phyloP scores from a whole-genome alignment of 2,888 invertebrate species.

The Euplagia quadripunctaria region DNA sequence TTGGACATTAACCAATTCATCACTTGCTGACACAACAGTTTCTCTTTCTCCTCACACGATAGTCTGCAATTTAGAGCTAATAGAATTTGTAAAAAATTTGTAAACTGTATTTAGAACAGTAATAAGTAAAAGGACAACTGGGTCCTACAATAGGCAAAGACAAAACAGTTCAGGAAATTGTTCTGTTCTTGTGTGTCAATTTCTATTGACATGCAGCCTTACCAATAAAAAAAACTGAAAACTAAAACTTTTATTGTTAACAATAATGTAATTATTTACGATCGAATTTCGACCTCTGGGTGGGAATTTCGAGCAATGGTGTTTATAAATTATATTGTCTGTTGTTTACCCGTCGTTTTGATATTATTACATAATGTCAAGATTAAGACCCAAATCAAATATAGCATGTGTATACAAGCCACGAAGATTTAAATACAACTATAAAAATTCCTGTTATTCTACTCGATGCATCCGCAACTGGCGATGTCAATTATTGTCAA shows the following conservation, averaged over 20 bases:
- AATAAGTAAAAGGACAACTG: no score
- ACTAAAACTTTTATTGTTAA: no score
- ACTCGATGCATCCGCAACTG: slow-evolving; percentile 1
- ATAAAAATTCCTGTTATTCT: not conserved
- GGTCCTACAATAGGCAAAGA: no score
- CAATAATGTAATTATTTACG: not conserved
- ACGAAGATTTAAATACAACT: not conserved
- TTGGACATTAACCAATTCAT: not conserved
- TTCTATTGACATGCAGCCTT: no score
- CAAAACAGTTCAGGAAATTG: no score
- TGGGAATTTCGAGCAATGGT: no score
- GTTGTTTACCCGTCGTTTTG: not conserved
- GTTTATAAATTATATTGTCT: not conserved
- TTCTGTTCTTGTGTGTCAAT: no score
- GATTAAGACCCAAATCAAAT: not conserved
- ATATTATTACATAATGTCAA: not conserved
- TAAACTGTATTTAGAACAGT: no score
- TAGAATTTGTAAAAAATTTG: no score
- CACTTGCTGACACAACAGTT: not conserved
- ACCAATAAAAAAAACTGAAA: no score
- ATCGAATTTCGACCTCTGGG: no score
- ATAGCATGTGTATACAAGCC: not conserved
- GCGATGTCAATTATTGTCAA: not conserved
- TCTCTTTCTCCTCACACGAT: not conserved
- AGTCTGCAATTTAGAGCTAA: not conserved